phyloP scores from a whole-genome alignment of 35 echinoderm and acorn worm genomes.

The Lytechinus pictus region DNA sequence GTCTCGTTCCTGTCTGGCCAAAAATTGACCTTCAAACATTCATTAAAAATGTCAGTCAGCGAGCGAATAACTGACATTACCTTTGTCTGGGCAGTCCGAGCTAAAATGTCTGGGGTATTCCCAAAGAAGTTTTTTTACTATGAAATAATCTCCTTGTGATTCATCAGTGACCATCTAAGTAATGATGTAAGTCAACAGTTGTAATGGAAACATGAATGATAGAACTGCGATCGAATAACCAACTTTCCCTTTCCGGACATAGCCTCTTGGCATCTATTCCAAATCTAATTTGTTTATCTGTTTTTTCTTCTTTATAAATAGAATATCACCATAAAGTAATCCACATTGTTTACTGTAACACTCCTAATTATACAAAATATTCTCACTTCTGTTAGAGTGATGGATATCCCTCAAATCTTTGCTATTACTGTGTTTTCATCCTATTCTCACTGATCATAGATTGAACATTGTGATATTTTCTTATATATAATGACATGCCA shows the following conservation, averaged over 20 bases:
- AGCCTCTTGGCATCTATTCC: not conserved
- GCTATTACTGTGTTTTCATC: not conserved
- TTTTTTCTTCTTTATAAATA: not conserved
- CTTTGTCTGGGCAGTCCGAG: not conserved
- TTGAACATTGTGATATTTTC: no score
- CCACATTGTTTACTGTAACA: not conserved
- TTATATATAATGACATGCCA: no score
- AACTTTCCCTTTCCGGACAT: not conserved
- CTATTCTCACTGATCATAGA: no score
- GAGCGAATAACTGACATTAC: not conserved
- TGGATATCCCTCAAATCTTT: not conserved
- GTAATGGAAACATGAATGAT: not conserved
- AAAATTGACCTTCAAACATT: not conserved
- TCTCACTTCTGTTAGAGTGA: conserved; percentile 2
- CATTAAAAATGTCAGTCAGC: not conserved
- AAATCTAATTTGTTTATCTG: not conserved
- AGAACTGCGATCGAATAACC: not conserved
- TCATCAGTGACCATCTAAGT: not conserved
- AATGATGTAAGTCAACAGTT: not conserved
- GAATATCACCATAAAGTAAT: not conserved
- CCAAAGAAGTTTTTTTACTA: not conserved
- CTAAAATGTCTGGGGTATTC: not conserved
- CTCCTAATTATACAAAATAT: not conserved
- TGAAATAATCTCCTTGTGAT: not conserved
- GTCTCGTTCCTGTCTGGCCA: not conserved